phyloP scores from a whole-genome alignment of 2,797 vertebrate genomes.

The Pipistrellus nathusii region DNA sequence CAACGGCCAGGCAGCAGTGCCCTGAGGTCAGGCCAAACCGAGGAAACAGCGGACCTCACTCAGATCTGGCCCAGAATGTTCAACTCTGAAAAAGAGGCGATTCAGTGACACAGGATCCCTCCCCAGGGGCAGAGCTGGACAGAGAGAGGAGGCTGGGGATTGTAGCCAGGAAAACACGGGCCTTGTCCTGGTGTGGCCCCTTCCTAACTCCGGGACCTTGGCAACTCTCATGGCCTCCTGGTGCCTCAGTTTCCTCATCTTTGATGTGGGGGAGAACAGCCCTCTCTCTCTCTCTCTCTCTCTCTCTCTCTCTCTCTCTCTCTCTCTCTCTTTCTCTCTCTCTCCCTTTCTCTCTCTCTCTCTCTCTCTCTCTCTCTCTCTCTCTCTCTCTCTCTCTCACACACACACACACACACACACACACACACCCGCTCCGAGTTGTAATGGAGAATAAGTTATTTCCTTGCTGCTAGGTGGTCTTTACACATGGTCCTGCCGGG shows the following conservation, averaged over 20 bases:
- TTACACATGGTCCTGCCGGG: rapidly evolving
- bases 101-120: neutral
- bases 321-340: no score
- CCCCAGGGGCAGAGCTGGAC: neutral
- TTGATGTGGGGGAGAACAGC: neutral
- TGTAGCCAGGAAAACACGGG: neutral
- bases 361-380: no score
- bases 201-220: neutral
- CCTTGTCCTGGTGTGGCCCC: neutral
- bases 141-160: neutral
- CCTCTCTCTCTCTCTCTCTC: no score
- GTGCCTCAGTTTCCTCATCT: neutral
- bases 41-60: constrained; percentile 35
- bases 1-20: neutral
- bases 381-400: no score
- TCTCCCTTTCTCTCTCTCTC: no score
- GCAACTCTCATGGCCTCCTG: neutral
- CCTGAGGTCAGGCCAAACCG: constrained; percentile 26
- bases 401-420: no score
- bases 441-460: rapidly evolving
- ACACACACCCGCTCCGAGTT: rapidly evolving
- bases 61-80: neutral
- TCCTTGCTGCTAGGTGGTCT: rapidly evolving
- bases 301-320: no score
- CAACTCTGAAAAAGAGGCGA: neutral